Evolutionary conservation across 2,888 invertebrate species (phyloP).

Genomic region (Mechanitis mazaeus): DNA sequence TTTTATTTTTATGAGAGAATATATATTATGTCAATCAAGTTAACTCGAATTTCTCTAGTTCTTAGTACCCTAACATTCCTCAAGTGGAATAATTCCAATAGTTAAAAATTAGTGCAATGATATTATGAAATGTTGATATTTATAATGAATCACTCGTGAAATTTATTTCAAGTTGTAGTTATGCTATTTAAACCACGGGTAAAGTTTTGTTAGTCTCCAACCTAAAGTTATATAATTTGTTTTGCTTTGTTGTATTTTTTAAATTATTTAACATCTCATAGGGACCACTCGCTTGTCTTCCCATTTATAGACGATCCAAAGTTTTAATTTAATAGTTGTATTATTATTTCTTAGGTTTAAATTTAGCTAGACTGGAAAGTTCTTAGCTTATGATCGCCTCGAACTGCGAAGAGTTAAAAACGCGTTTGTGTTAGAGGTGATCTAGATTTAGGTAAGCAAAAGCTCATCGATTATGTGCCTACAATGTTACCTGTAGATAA

Average conservation of each 20-base stretch:
- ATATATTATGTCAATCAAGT: constrained; percentile 37
- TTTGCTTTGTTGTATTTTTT: constrained; percentile 20
- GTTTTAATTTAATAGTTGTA: constrained; percentile 53
- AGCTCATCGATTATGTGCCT: constrained; percentile 74
- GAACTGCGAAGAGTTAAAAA: constrained; percentile 8
- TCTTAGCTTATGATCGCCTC: constrained; percentile 15
- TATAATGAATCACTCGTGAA: constrained; percentile 18
- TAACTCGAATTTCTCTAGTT: constrained; percentile 71
- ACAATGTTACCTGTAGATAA: constrained; percentile 75
- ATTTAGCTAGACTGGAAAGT: constrained; percentile 31
- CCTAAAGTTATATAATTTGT: constrained; percentile 18
- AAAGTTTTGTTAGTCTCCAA: constrained; percentile 19
- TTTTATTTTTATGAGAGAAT: constrained; percentile 10
- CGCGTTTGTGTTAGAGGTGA: constrained; percentile 21
- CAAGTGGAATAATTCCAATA: constrained; percentile 66
- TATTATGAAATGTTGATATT: constrained; percentile 50
- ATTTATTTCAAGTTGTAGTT: constrained; percentile 17
- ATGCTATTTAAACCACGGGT: constrained; percentile 24
- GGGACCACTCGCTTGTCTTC: constrained; percentile 70
- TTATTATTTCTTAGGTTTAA: constrained; percentile 62
- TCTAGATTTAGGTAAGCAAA: constrained; percentile 48
- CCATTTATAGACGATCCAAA: constrained; percentile 66
- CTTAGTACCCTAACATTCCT: constrained; percentile 67
- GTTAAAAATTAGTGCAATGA: constrained; percentile 62
- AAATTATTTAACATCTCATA: constrained; percentile 26